Conservation (phyloP, 2,113 vertebrate genomes). For the Microcebus murinus region DNA sequence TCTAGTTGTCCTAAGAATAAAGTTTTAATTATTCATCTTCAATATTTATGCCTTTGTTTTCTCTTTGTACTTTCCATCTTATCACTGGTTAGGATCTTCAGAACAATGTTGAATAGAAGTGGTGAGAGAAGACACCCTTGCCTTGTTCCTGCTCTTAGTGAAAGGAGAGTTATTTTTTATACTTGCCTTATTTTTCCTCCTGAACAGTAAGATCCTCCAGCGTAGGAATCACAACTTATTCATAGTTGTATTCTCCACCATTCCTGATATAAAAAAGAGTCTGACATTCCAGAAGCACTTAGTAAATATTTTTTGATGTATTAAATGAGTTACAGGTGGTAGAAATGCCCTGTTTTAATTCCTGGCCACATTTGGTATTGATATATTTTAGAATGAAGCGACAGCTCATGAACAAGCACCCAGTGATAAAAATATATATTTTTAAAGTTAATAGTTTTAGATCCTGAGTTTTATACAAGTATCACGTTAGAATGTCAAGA, state of each 20-base stretch:
- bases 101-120: neutral
- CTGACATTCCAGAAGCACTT: neutral
- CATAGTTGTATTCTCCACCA: neutral
- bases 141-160: neutral
- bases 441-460: neutral
- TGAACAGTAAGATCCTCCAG: neutral
- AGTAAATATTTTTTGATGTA: neutral
- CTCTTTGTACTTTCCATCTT: neutral
- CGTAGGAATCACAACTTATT: neutral
- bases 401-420: neutral
- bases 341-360: slow-evolving; percentile 4
- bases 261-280: neutral
- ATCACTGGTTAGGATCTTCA: neutral
- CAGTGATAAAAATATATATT: neutral
- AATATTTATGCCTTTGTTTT: neutral
- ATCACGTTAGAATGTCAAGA: neutral
- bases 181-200: neutral
- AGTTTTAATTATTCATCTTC: neutral
- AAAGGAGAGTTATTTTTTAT: neutral
- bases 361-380: neutral
- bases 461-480: slow-evolving; percentile 27
- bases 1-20: slow-evolving; percentile 5
- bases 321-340: neutral
- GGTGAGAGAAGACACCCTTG: neutral
- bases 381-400: neutral